Evolutionary conservation across 2,888 invertebrate species (phyloP).

Genomic region (Tenthredo distinguenda): DNA sequence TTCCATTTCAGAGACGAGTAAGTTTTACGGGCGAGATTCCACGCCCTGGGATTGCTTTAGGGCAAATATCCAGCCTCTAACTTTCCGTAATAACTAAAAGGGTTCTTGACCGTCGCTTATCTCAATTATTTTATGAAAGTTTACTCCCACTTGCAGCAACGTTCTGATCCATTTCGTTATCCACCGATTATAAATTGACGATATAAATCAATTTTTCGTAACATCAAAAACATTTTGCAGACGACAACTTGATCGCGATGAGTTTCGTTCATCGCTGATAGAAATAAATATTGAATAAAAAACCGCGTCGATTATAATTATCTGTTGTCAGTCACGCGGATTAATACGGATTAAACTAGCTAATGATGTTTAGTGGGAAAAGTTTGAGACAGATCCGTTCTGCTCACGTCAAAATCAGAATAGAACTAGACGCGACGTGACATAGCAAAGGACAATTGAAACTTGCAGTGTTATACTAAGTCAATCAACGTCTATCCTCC

Average conservation of each 20-base stretch:
- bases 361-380: background rate
- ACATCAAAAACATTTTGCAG: too few species aligned
- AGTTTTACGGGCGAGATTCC: constrained; percentile 12
- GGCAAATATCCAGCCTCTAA: constrained; percentile 15
- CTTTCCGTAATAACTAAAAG: constrained; percentile 10
- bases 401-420: constrained; percentile 1
- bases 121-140: background rate
- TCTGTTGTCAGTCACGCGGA: too few species aligned
- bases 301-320: too few species aligned
- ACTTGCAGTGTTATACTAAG: constrained; percentile 31
- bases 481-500: constrained; percentile 30
- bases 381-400: background rate
- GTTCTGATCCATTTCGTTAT: background rate
- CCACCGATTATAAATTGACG: background rate
- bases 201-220: background rate
- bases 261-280: too few species aligned
- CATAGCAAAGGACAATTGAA: constrained; percentile 18
- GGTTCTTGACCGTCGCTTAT: constrained; percentile 1
- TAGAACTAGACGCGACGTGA: background rate
- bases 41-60: constrained; percentile 14
- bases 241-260: too few species aligned
- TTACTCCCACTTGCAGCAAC: background rate
- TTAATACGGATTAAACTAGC: background rate
- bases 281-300: too few species aligned
- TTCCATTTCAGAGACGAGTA: constrained; percentile 31